A percentile compares a stretch with the other conserved stretches of the same genome.
phyloP scores from a whole-genome alignment of 2,797 vertebrate species.

The Ispidina lecontei region DNA sequence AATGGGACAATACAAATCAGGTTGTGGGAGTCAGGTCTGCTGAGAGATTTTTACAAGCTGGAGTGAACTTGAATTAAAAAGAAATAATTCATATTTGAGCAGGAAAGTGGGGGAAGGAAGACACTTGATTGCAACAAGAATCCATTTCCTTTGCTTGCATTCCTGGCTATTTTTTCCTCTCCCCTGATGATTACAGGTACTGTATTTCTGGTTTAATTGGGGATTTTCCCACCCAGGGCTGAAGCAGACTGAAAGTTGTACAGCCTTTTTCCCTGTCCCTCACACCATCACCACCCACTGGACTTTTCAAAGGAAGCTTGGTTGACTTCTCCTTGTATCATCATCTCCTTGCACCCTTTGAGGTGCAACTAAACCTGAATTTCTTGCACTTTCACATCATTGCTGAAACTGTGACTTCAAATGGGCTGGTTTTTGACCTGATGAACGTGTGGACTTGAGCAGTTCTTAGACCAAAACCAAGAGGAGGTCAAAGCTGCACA shows the following conservation, averaged over 20 bases:
- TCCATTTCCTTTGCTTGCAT: neutral
- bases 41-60: neutral
- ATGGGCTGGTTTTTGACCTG: neutral
- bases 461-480: neutral
- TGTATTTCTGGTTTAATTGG: neutral
- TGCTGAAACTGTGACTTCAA: neutral
- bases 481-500: neutral
- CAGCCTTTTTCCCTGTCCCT: neutral
- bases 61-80: neutral
- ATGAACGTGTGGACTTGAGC: neutral
- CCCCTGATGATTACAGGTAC: neutral
- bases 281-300: neutral
- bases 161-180: neutral
- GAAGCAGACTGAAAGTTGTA: neutral
- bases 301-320: neutral
- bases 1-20: neutral
- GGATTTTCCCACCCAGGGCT: constrained; percentile 9
- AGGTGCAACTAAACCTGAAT: neutral
- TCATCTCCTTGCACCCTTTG: neutral
- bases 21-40: neutral
- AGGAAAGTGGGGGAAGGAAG: neutral
- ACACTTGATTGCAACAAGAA: neutral
- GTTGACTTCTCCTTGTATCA: neutral
- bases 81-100: neutral
- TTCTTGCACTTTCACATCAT: neutral